Evolutionary conservation across 2,888 invertebrate genomes (phyloP), one percentile per base, ranked within the genome.

Genomic region (Stenodema calcarata): DNA sequence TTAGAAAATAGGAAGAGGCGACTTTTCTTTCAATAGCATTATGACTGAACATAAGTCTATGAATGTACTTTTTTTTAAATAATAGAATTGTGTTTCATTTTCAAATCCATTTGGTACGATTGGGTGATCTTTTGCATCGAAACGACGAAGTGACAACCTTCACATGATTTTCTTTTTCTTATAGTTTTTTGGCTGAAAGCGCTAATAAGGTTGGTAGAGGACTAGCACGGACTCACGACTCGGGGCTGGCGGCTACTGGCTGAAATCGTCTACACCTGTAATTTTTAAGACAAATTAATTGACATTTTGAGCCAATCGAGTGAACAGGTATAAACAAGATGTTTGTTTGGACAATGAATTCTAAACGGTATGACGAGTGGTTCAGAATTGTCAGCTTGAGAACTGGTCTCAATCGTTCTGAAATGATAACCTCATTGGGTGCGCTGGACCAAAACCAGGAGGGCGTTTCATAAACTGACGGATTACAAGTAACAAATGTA

Each of bases 241-340:
- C 86, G 12, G 86, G 86, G 50, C 84, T 80, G 69, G 75, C 85
- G 3, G 87, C 88, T 84, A 90, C 88, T 28, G 90, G 90, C 84
- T 90, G 90, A 88, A 90, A 90, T 76, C 90, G 88, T 70, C 90
- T 88, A 88, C 90, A 90, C 89, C 90, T 90, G 83, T 69, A 87
- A 28, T 1, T 80, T 54, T 35, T n/a, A 76, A 81, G 35, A 35
- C 7, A 28, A 86, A 54, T 44, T 18, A 35, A 76, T 30, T 76
- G 30, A 18, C 12, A 14, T 9, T 16, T 1, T 30, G 41, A n/a
- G n/a, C n/a, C n/a, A n/a, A n/a, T n/a, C n/a, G n/a, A n/a, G n/a
- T n/a, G n/a, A n/a, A n/a, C n/a, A n/a, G n/a, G n/a, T n/a, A n/a
- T n/a, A n/a, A n/a, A n/a, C n/a, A n/a, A n/a, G n/a, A n/a, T n/a